Evolutionary conservation across 2,113 vertebrate species (phyloP).

Genomic region (Oreochromis niloticus): DNA sequence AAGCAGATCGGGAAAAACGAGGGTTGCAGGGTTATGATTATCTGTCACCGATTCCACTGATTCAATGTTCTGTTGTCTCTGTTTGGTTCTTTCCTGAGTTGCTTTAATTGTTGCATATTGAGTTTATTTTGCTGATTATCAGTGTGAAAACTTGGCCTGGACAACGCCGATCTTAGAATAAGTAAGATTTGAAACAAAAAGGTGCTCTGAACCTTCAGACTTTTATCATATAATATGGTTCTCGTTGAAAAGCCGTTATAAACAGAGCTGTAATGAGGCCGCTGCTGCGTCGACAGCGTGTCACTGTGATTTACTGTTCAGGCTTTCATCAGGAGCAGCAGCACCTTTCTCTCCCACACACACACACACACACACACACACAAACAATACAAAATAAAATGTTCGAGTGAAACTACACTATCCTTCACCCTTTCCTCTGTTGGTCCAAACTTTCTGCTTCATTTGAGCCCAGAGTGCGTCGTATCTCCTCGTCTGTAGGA

Average conservation of each 20-base stretch:
- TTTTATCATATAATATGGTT: neutral
- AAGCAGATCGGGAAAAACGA: neutral
- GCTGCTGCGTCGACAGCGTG: neutral
- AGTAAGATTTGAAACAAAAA: neutral
- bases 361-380: neutral
- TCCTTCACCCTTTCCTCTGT: neutral
- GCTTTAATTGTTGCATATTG: neutral
- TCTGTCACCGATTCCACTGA: too few relatives aligned
- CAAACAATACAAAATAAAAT: neutral
- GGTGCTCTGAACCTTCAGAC: neutral
- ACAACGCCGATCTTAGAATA: neutral
- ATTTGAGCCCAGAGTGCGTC: slow-evolving; percentile 12
- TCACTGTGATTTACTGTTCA: neutral
- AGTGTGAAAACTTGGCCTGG: neutral
- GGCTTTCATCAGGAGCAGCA: neutral
- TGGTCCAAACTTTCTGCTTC: slow-evolving; percentile 33
- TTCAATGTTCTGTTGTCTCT: neutral
- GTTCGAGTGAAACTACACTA: neutral
- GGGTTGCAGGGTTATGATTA: neutral
- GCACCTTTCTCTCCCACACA: neutral
- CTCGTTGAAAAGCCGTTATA: neutral
- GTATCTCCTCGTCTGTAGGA: neutral
- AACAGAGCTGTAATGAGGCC: slow-evolving; percentile 26
- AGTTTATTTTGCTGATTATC: neutral
- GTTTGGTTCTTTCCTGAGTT: neutral